Conservation (phyloP, 2,888 invertebrate genomes). For the Aphidoletes aphidimyza region DNA sequence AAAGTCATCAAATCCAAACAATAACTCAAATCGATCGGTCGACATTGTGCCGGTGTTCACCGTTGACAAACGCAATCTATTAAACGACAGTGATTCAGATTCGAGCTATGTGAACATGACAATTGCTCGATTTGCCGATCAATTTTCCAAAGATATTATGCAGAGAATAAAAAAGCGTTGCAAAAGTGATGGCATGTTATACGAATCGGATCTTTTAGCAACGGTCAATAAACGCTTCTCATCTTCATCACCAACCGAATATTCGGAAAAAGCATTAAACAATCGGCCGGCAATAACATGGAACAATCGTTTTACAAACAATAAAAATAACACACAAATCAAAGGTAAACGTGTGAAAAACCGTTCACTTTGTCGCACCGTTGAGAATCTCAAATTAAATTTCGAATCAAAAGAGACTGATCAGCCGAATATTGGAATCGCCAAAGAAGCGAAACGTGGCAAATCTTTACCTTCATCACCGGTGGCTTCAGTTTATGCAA, state of each 20-base stretch:
- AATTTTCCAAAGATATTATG: conserved; percentile 58
- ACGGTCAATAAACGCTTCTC: conserved; percentile 69
- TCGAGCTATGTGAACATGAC: background rate
- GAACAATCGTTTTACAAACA: background rate
- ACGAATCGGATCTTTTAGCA: conserved; percentile 64
- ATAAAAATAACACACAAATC: conserved; percentile 6
- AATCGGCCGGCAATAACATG: background rate
- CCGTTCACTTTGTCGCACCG: conserved; percentile 73
- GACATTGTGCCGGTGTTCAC: background rate
- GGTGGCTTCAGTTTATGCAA: conserved; percentile 67
- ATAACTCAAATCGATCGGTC: background rate
- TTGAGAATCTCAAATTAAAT: conserved; percentile 86
- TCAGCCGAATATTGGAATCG: conserved; percentile 63
- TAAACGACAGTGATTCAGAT: conserved; percentile 1
- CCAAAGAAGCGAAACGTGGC: conserved; percentile 32
- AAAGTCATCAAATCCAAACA: background rate
- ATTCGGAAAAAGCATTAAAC: conserved; percentile 35
- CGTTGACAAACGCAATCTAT: background rate
- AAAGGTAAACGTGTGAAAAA: conserved; percentile 58
- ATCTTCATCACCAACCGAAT: conserved; percentile 73
- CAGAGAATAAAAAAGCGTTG: conserved; percentile 60
- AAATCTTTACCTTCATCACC: conserved; percentile 73
- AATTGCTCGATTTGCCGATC: conserved; percentile 19
- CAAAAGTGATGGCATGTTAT: conserved; percentile 66
- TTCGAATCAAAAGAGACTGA: conserved; percentile 79